phyloP scores from a whole-genome alignment of 92 coral and sea anemone genomes.

The Palythoa grandiflora region DNA sequence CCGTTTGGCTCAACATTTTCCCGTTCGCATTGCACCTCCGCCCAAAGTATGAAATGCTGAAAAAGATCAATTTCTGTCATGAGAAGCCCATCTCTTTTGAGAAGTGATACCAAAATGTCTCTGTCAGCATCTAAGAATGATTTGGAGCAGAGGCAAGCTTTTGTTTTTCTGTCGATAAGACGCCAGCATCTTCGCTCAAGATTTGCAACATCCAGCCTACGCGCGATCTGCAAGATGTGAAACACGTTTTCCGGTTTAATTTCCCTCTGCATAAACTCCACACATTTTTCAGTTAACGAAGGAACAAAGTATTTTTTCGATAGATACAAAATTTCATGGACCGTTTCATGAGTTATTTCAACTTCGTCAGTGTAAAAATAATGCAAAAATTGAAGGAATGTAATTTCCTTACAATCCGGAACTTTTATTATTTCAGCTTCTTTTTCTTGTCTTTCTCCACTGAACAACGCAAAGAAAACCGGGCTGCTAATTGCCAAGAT shows the following conservation, averaged over 20 bases:
- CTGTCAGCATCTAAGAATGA: conserved; percentile 44
- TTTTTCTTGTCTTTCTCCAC: conserved; percentile 49
- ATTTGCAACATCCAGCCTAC: conserved; percentile 49
- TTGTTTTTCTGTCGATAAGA: conserved; percentile 56
- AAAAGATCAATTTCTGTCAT: conserved; percentile 60
- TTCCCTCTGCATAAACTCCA: conserved; percentile 49
- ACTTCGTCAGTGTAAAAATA: conserved; percentile 61
- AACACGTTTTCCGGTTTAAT: conserved; percentile 60
- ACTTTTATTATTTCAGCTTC: conserved; percentile 35
- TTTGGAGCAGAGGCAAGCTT: conserved; percentile 40
- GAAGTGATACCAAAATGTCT: conserved; percentile 48
- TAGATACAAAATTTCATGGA: conserved; percentile 52
- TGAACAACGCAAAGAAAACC: no score
- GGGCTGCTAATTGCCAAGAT: no score
- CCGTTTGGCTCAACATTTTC: conserved; percentile 26
- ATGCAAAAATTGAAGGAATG: conserved; percentile 53
- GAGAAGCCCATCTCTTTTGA: conserved; percentile 56
- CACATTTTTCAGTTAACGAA: conserved; percentile 49
- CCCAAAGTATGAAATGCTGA: conserved; percentile 55
- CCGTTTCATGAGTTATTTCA: conserved; percentile 49
- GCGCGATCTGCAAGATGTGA: conserved; percentile 53
- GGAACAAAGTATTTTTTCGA: conserved; percentile 65
- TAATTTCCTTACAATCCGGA: conserved; percentile 46
- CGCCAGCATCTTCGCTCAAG: conserved; percentile 65
- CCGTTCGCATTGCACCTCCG: conserved; percentile 51